Evolutionary conservation across 2,888 invertebrate genomes (phyloP), one percentile per base, ranked within the genome.

Genomic region (Polietes domitor): DNA sequence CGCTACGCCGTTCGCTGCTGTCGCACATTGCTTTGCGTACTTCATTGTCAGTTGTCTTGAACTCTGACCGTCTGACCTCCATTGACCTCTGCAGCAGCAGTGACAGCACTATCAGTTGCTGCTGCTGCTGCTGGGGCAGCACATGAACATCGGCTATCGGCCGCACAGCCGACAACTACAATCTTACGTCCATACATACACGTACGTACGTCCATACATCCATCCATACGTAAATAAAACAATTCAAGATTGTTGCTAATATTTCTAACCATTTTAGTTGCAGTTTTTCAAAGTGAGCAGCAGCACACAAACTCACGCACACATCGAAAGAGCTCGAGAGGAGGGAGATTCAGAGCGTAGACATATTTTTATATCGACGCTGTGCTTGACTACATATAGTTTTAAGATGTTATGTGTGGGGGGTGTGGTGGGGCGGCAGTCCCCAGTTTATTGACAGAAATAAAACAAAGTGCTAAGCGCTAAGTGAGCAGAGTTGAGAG

Each of bases 61-160:
- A 92, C 92, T 92, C 89, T 92, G 91, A 91, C 91, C 91, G 86
- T 88, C 88, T 90, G 91, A 92, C 91, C 92, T 89, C 88, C 88
- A 88, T 87, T 91, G 89, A 90, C 76, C 83, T 83, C 73, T 73
- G 41, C 19, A 72, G 43, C 19, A 75, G 37, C 50, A 61, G 43
- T 43, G 6, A 68, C 50, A 74, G 53, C 43, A 24, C 26, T 21
- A 68, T 19, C 24, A 21, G 70, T 83, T 41, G 72, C 73, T 77
- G 47, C 21, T 55, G 68, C 75, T 47, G 61, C 61, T 17, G 61
- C 53, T 21, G 70, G 53, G 47, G 24, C 61, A 61, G 58, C 47
- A 72, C 72, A 32, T 28, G 32, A 17, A 73, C 21, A 26, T 68
- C 58, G 65, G 10, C 73, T 12, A 24, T 61, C 61, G 63, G 24